These are phyloP conservation scores for Cheilosia impressa DNA, from an alignment of 2,888 invertebrate species.

Conservation along the genomic window DNA sequence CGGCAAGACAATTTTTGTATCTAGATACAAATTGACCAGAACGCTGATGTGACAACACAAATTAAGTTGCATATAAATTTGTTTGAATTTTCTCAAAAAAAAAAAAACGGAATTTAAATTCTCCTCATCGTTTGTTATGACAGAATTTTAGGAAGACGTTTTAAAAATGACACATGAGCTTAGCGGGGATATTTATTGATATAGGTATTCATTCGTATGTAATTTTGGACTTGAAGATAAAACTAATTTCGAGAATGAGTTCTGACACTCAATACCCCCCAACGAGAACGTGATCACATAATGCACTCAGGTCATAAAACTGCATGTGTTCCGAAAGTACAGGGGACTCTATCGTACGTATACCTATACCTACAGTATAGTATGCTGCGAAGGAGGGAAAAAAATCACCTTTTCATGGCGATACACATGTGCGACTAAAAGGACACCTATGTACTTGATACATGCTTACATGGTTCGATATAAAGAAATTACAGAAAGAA, in stretches of 20 bases:
- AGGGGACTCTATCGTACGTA: slow-evolving; percentile 23
- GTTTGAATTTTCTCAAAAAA: background rate
- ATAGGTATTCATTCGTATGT: background rate
- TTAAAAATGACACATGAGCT: background rate
- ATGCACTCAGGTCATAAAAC: slow-evolving; percentile 73
- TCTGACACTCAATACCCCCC: slow-evolving; percentile 31
- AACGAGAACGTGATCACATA: slow-evolving; percentile 64
- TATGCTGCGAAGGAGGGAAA: slow-evolving; percentile 12
- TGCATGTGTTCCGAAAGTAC: slow-evolving; percentile 67
- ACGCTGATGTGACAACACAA: slow-evolving; percentile 68
- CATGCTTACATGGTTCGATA: slow-evolving; percentile 53
- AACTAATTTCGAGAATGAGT: background rate
- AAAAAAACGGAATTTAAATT: slow-evolving; percentile 6
- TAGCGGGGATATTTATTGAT: background rate
- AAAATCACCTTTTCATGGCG: slow-evolving; percentile 71
- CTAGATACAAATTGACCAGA: slow-evolving; percentile 72
- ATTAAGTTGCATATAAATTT: slow-evolving; percentile 69
- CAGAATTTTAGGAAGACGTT: slow-evolving; percentile 1
- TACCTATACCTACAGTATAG: slow-evolving; percentile 36
- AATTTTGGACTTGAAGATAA: background rate
- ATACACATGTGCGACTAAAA: slow-evolving; percentile 74
- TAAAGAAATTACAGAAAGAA: slow-evolving; percentile 19
- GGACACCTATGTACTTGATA: slow-evolving; percentile 72
- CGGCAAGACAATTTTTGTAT: slow-evolving; percentile 51
- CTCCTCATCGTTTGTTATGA: slow-evolving; percentile 20